Percentiles rank a stretch among this genome's conserved stretches.
These are phyloP conservation scores for Ditylenchus weischeri DNA, from an alignment of 2,888 invertebrate species.

Conservation along the genomic window DNA sequence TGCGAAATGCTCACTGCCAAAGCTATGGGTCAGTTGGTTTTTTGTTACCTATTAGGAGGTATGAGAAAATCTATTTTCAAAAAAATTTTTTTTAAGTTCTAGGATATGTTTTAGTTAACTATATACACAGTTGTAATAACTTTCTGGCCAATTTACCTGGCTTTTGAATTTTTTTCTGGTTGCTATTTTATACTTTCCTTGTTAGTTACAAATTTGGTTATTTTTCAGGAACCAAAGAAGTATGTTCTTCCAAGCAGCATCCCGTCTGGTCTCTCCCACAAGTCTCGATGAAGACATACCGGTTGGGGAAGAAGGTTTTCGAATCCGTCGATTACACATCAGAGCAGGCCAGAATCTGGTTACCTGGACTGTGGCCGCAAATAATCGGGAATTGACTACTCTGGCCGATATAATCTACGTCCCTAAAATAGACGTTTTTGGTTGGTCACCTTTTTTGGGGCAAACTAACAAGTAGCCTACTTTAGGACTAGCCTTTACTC, in stretches of 20 bases:
- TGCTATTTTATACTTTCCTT: too few species aligned
- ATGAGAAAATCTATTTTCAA: too few species aligned
- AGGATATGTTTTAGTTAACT: too few species aligned
- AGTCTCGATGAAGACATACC: slow-evolving; percentile 17
- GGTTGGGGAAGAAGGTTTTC: slow-evolving; percentile 41
- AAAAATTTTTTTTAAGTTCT: too few species aligned
- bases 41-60: too few species aligned
- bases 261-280: slow-evolving; percentile 10
- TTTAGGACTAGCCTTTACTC: slow-evolving; percentile 65
- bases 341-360: slow-evolving; percentile 64
- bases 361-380: slow-evolving; percentile 64
- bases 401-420: slow-evolving; percentile 53
- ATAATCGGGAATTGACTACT: slow-evolving; percentile 52
- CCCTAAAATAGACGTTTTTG: slow-evolving; percentile 49
- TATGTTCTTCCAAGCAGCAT: slow-evolving; percentile 17
- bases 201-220: background rate
- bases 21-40: slow-evolving; percentile 30
- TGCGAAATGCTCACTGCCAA: slow-evolving; percentile 58
- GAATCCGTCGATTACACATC: slow-evolving; percentile 54
- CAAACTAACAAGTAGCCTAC: background rate
- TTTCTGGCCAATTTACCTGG: too few species aligned
- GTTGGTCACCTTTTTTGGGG: slow-evolving; percentile 19
- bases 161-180: too few species aligned
- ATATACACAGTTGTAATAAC: too few species aligned
- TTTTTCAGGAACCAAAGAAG: background rate